phyloP scores from a whole-genome alignment of 2,888 invertebrate genomes.

The Nomada hirtipes region DNA sequence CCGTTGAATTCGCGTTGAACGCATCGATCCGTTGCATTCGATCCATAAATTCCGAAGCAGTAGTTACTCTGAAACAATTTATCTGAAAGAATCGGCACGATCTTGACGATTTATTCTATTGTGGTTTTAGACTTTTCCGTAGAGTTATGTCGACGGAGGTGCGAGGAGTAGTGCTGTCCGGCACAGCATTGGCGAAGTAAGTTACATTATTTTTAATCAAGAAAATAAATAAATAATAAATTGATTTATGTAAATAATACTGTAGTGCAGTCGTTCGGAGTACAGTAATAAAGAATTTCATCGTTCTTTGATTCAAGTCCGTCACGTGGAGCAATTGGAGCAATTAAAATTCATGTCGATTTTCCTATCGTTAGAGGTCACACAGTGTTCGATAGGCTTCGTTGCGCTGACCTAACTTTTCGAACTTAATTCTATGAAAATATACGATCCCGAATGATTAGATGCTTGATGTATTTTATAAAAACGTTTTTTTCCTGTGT shows the following conservation, averaged over 20 bases:
- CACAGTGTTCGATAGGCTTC: conserved; percentile 12
- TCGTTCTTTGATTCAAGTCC: neutral
- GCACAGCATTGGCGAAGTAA: conserved; percentile 90
- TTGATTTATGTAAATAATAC: neutral
- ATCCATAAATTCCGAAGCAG: neutral
- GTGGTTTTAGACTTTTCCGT: conserved; percentile 69
- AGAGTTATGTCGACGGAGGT: conserved; percentile 77
- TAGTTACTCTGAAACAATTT: neutral
- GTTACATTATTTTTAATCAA: conserved; percentile 54
- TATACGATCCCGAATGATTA: neutral
- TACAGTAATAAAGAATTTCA: neutral
- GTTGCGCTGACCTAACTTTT: neutral
- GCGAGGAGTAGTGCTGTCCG: conserved; percentile 86
- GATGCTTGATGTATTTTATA: neutral
- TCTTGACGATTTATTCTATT: neutral
- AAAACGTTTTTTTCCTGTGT: conserved; percentile 14
- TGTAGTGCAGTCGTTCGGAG: too few species aligned
- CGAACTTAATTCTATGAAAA: neutral
- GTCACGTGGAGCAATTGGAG: neutral
- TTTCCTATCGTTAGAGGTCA: neutral
- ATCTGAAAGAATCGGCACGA: neutral
- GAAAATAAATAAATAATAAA: neutral
- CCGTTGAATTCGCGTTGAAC: conserved; percentile 42
- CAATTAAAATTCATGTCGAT: neutral
- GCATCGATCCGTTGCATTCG: neutral